Evolutionary conservation across 2,888 invertebrate species (phyloP).

Genomic region (Ceraclea dissimilis): DNA sequence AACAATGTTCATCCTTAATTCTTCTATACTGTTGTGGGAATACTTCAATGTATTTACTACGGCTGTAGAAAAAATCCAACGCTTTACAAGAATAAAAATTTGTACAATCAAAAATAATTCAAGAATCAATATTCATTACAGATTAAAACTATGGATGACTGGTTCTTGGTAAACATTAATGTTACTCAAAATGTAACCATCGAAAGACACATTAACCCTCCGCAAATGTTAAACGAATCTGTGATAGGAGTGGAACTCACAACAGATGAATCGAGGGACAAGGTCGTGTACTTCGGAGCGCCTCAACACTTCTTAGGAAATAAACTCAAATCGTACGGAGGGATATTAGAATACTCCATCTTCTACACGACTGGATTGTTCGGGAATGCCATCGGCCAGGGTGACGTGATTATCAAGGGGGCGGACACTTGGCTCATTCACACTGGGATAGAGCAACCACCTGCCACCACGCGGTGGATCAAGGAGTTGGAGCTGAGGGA

Average conservation of each 20-base stretch:
- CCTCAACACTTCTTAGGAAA: conserved; percentile 70
- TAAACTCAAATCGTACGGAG: conserved; percentile 83
- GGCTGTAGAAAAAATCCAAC: too few species aligned
- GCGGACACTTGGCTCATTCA: conserved; percentile 64
- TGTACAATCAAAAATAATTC: too few species aligned
- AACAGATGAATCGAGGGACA: conserved; percentile 36
- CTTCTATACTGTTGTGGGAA: too few species aligned
- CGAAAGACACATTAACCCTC: conserved; percentile 33
- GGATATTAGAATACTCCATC: conserved; percentile 69
- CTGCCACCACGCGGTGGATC: conserved; percentile 55
- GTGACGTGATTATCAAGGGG: conserved; percentile 76
- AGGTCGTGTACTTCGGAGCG: conserved; percentile 68
- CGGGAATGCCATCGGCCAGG: conserved; percentile 57
- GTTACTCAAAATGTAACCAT: conserved; percentile 39
- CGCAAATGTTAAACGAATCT: conserved; percentile 40
- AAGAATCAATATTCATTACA: too few species aligned
- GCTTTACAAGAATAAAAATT: too few species aligned
- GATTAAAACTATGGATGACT: conserved; percentile 57
- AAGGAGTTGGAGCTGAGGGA: conserved; percentile 69
- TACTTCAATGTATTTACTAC: too few species aligned
- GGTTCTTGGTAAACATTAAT: conserved; percentile 55
- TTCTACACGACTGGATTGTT: conserved; percentile 57
- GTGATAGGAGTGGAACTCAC: conserved; percentile 47
- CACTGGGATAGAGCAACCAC: conserved; percentile 73
- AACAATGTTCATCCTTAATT: too few species aligned